phyloP scores from a whole-genome alignment of 2,888 invertebrate species.

The Timandra comae region DNA sequence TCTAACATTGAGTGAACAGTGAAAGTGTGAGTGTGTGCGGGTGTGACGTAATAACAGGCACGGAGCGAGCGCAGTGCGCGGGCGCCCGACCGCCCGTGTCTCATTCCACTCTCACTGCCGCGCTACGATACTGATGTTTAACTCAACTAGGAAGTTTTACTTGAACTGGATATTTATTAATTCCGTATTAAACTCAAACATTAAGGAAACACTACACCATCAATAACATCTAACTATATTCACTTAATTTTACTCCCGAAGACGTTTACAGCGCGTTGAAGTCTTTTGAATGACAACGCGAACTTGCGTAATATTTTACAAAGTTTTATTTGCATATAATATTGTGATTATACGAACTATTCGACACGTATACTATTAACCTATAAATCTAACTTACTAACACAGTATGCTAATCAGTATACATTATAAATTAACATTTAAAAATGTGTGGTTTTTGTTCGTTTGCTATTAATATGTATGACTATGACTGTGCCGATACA shows the following conservation, averaged over 20 bases:
- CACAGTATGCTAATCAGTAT: neutral
- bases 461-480: neutral
- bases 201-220: constrained; percentile 4
- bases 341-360: constrained; percentile 7
- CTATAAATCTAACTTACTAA: constrained; percentile 4
- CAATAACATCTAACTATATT: neutral
- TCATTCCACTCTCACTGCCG: constrained; percentile 56
- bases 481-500: neutral
- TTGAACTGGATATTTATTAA: constrained; percentile 41
- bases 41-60: constrained; percentile 51
- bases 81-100: constrained; percentile 20
- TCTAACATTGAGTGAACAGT: constrained; percentile 70
- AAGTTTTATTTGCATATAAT: constrained; percentile 28
- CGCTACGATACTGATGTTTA: constrained; percentile 38
- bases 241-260: constrained; percentile 15
- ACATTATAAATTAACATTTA: neutral
- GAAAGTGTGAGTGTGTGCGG: constrained; percentile 69
- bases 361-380: constrained; percentile 7
- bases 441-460: neutral
- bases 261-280: constrained; percentile 38
- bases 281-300: constrained; percentile 32
- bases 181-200: constrained; percentile 29
- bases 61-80: constrained; percentile 26
- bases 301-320: constrained; percentile 17
- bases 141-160: constrained; percentile 58